Evolutionary conservation across 2,797 vertebrate species (phyloP).

Genomic region (Myotis daubentonii): DNA sequence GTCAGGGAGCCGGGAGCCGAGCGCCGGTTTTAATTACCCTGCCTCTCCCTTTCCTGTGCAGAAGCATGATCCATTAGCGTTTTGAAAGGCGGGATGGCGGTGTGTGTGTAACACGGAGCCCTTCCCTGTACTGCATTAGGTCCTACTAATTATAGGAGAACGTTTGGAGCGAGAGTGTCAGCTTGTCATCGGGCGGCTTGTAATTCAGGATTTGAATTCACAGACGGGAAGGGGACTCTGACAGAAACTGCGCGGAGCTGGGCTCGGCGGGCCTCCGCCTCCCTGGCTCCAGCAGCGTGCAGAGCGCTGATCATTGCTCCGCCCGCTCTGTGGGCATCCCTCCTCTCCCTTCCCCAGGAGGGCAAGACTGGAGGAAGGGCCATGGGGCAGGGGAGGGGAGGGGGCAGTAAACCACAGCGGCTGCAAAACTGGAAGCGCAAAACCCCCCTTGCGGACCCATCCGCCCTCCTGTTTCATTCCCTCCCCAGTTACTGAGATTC

Average conservation of each 20-base stretch:
- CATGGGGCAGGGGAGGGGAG: background rate
- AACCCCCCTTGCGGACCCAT: background rate
- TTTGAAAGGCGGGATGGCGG: conserved; percentile 89
- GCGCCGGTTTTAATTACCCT: conserved; percentile 88
- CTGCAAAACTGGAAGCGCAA: conserved; percentile 17
- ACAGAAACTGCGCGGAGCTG: conserved; percentile 81
- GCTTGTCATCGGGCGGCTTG: conserved; percentile 87
- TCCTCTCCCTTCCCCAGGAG: background rate
- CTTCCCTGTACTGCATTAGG: conserved; percentile 88
- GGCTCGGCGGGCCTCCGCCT: conserved; percentile 74
- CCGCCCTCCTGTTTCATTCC: background rate
- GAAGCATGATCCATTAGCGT: conserved; percentile 90
- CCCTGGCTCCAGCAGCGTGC: conserved; percentile 63
- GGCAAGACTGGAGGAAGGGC: background rate
- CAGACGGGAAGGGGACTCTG: conserved; percentile 80
- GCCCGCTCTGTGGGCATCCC: background rate
- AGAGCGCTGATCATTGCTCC: conserved; percentile 40
- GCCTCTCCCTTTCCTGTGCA: conserved; percentile 89
- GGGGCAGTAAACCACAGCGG: background rate
- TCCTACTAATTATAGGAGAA: conserved; percentile 89
- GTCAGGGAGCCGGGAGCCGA: conserved; percentile 85
- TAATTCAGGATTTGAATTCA: conserved; percentile 88
- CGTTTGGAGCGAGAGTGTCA: conserved; percentile 89
- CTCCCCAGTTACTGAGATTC: conserved; percentile 43
- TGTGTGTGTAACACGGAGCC: conserved; percentile 89